Percentiles rank a stretch among this genome's conserved stretches.
Evolutionary conservation across 2,113 vertebrate genomes (phyloP).

Genomic region (Onychostoma macrolepis): DNA sequence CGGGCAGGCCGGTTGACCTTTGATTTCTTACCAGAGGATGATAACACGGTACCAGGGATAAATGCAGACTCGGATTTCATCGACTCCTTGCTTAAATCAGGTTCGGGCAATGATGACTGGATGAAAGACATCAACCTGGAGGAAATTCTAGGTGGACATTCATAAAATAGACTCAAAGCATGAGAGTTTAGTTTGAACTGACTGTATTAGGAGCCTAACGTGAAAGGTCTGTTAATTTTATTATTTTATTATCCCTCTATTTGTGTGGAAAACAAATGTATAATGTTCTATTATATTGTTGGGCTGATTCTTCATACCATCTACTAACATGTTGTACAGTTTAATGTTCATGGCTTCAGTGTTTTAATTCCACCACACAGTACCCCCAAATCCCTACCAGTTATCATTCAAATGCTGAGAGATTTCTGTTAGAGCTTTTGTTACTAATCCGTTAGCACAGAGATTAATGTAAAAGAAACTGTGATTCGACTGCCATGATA

Average conservation of each 20-base stretch:
- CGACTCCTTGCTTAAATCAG: slow-evolving; percentile 94
- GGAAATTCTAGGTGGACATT: slow-evolving; percentile 92
- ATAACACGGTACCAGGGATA: slow-evolving; percentile 88
- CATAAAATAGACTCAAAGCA: slow-evolving; percentile 68
- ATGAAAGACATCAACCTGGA: slow-evolving; percentile 99
- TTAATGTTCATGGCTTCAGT: slow-evolving; percentile 66
- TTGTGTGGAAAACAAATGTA: slow-evolving; percentile 42
- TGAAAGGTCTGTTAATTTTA: background rate
- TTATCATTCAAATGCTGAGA: background rate
- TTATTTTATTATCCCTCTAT: slow-evolving; percentile 32
- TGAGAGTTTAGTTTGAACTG: slow-evolving; percentile 24
- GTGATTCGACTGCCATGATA: background rate
- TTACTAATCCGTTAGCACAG: background rate
- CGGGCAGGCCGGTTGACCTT: slow-evolving; percentile 82
- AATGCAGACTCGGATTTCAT: slow-evolving; percentile 96
- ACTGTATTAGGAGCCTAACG: background rate
- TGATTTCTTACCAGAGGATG: slow-evolving; percentile 92
- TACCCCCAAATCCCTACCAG: background rate
- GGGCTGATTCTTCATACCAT: slow-evolving; percentile 32
- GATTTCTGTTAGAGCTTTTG: background rate
- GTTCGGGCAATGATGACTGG: slow-evolving; percentile 96
- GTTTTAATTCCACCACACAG: background rate
- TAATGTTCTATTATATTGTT: slow-evolving; percentile 38
- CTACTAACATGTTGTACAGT: slow-evolving; percentile 33
- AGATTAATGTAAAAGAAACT: background rate